These are phyloP conservation scores for Glaucomys volans DNA, from an alignment of 2,113 vertebrate species.

Conservation along the genomic window DNA sequence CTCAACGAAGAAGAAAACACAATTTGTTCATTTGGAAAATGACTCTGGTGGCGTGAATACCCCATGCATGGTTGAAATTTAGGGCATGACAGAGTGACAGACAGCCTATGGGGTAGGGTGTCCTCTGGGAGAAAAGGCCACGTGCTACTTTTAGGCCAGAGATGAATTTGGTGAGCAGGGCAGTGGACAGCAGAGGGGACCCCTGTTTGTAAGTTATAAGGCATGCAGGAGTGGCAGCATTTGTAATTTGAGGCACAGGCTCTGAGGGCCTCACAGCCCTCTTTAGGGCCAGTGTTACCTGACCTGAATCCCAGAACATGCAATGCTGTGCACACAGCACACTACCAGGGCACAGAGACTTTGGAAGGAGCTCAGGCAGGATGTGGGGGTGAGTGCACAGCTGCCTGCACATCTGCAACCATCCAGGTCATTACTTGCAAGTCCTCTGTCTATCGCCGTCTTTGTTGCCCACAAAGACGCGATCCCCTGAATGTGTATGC, in stretches of 20 bases:
- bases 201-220: background rate
- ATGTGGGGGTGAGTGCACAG: no score
- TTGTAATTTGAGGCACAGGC: background rate
- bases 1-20: conserved; percentile 86
- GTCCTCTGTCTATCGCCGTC: background rate
- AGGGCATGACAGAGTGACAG: background rate
- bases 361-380: background rate
- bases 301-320: background rate
- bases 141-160: background rate
- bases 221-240: background rate
- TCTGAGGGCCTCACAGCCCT: background rate
- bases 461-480: no score
- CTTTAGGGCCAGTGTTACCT: background rate
- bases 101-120: background rate
- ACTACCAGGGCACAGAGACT: background rate
- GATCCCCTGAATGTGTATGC: no score
- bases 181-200: background rate
- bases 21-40: conserved; percentile 87
- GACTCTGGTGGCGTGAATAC: conserved; percentile 69
- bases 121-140: background rate
- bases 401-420: rapidly evolving
- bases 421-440: no score
- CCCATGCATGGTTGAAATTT: conserved; percentile 64
- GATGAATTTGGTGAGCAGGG: background rate
- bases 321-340: background rate